Evolutionary conservation across 2,797 vertebrate genomes (phyloP).

Genomic region (Malacoraja senta): DNA sequence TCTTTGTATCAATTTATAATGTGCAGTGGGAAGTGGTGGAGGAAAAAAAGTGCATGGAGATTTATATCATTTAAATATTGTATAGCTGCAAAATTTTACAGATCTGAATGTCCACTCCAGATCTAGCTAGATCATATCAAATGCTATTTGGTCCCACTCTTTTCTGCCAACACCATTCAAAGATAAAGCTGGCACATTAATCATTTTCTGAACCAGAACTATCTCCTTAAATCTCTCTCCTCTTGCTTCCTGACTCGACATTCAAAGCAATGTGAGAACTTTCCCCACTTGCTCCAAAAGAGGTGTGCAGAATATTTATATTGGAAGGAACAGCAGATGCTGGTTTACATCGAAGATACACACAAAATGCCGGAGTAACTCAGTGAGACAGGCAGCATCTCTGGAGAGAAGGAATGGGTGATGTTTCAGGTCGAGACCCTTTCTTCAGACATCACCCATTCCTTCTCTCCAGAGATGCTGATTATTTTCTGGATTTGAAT

Average conservation of each 20-base stretch:
- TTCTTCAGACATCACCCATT: too few relatives aligned
- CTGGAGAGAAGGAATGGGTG: too few relatives aligned
- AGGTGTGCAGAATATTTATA: not conserved
- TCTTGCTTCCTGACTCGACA: not conserved
- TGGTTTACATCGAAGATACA: too few relatives aligned
- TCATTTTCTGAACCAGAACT: not conserved
- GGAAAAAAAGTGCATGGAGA: too few relatives aligned
- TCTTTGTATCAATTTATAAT: not conserved
- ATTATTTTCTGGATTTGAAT: not conserved
- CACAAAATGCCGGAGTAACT: too few relatives aligned
- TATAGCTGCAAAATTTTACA: not conserved
- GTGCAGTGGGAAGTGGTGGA: not conserved
- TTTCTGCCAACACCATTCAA: not conserved
- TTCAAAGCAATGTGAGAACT: not conserved
- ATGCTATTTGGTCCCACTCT: not conserved
- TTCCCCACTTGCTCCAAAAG: not conserved
- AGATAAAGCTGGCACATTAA: not conserved
- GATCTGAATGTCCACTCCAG: not conserved
- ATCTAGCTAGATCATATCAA: not conserved
- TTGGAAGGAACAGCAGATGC: too few relatives aligned
- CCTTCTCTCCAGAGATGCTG: too few relatives aligned
- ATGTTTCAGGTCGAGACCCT: too few relatives aligned
- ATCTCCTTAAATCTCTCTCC: slow-evolving; percentile 1
- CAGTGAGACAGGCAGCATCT: too few relatives aligned
- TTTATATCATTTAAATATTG: not conserved